phyloP scores from a whole-genome alignment of 2,797 vertebrate species.

The Luscinia megarhynchos region DNA sequence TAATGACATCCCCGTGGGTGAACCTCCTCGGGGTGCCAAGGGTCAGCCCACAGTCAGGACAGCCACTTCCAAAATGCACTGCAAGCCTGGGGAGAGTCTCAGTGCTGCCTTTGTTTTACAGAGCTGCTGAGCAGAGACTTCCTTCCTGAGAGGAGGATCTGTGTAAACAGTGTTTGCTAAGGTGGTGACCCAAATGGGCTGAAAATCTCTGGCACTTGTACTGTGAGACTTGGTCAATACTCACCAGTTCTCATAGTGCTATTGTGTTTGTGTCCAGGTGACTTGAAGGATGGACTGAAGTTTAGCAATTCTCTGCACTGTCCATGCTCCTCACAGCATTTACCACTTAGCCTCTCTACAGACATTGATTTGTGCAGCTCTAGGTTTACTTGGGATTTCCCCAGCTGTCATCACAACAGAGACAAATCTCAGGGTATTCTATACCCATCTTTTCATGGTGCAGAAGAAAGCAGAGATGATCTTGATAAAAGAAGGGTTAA shows the following conservation, averaged over 20 bases:
- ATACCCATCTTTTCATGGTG: neutral
- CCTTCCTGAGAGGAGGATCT: neutral
- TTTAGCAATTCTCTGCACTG: neutral
- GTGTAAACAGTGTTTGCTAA: neutral
- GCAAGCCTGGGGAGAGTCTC: neutral
- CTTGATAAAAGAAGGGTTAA: neutral
- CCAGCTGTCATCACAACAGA: neutral
- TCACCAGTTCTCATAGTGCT: neutral
- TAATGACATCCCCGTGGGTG: neutral
- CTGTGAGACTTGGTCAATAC: neutral
- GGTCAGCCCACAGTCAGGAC: neutral
- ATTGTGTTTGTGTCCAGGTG: neutral
- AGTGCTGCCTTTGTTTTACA: rapidly evolving
- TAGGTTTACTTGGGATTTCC: neutral
- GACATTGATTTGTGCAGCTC: neutral
- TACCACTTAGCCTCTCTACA: neutral
- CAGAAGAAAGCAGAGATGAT: neutral
- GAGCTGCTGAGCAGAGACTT: neutral
- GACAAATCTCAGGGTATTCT: neutral
- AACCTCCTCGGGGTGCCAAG: neutral
- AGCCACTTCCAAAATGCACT: neutral
- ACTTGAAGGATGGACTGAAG: neutral
- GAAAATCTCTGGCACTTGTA: neutral
- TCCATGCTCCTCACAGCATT: neutral
- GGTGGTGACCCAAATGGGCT: neutral